A percentile compares a stretch with the other conserved stretches of the same genome.
Conservation (phyloP, 1,140 invertebrate species). For the Achroia grisella region DNA sequence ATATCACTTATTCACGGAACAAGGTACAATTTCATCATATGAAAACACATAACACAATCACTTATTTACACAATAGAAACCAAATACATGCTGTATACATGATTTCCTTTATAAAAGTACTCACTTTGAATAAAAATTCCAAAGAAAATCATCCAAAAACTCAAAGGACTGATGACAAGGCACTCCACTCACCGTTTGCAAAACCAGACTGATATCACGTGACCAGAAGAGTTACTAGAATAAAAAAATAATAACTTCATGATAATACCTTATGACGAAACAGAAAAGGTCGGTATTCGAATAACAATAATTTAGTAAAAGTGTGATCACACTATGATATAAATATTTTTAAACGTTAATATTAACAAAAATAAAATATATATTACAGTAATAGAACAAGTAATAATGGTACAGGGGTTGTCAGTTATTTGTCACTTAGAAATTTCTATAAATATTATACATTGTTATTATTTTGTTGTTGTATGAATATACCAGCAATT, state of each 20-base stretch:
- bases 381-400: too few relatives aligned
- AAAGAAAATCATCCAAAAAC: constrained; percentile 74
- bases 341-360: too few relatives aligned
- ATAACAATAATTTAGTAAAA: neutral
- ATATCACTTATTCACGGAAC: constrained; percentile 71
- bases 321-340: too few relatives aligned
- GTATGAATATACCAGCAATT: too few relatives aligned
- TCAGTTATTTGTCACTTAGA: too few relatives aligned
- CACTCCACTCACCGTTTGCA: constrained; percentile 74
- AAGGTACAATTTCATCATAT: constrained; percentile 68
- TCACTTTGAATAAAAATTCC: constrained; percentile 72
- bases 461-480: too few relatives aligned
- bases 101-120: constrained; percentile 59
- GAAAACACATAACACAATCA: constrained; percentile 53
- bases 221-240: constrained; percentile 22
- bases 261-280: too few relatives aligned
- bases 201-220: constrained; percentile 72
- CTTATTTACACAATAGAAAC: constrained; percentile 43
- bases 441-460: too few relatives aligned
- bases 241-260: too few relatives aligned
- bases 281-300: too few relatives aligned
- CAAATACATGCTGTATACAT: constrained; percentile 41
- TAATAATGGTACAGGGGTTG: too few relatives aligned
- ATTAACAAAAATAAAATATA: too few relatives aligned
- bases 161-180: constrained; percentile 73